phyloP scores from a whole-genome alignment of 2,113 vertebrate species.

The Mus pahari region DNA sequence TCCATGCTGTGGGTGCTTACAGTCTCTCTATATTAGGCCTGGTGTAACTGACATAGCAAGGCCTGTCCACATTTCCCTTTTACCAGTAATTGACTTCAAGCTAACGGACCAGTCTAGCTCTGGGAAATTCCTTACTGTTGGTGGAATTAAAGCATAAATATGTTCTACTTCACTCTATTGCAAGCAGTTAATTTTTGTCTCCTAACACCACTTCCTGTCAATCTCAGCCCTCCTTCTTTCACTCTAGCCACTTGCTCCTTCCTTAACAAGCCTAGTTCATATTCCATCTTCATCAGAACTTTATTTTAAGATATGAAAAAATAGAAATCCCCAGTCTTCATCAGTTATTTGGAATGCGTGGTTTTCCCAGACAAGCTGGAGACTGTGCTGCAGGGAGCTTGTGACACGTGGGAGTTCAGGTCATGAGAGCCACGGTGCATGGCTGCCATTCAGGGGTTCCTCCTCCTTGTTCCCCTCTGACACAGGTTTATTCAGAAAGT shows the following conservation, averaged over 20 bases:
- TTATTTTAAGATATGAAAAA: not conserved
- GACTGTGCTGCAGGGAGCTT: not conserved
- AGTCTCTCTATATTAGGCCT: not conserved
- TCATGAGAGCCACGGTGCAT: not conserved
- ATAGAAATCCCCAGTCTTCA: not conserved
- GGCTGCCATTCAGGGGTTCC: not conserved
- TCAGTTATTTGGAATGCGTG: not conserved
- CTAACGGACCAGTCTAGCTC: not conserved
- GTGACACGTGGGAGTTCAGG: not conserved
- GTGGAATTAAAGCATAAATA: not conserved
- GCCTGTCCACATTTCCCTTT: not conserved
- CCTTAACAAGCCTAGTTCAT: not conserved
- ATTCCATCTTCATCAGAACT: not conserved
- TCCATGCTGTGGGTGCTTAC: rapidly evolving
- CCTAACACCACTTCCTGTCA: not conserved
- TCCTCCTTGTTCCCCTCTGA: not conserved
- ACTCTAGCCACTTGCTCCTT: not conserved
- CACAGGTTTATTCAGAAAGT: not conserved
- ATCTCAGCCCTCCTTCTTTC: not conserved
- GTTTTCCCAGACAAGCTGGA: not conserved
- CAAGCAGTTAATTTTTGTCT: not conserved
- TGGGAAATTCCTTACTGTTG: not conserved
- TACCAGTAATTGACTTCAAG: not conserved
- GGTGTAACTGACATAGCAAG: not conserved
- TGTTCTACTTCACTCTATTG: not conserved